A percentile compares a stretch with the other conserved stretches of the same genome.
Conservation (phyloP, 2,113 vertebrate species). For the Notarius quadriscutis region DNA sequence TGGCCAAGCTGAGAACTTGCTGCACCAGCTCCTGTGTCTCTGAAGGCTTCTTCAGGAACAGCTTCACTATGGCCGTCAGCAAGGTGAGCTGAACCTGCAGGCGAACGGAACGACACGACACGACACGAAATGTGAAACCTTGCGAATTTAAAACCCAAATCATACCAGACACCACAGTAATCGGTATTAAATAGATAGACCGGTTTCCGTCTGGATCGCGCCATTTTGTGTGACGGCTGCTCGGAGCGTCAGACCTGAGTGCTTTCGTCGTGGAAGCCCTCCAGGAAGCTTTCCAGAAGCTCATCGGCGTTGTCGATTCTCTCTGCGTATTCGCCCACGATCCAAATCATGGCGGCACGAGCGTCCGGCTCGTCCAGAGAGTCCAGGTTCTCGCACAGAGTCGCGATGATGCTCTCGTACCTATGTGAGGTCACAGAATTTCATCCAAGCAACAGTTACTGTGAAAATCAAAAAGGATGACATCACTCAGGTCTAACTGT, state of each 20-base stretch:
- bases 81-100: slow-evolving; percentile 92
- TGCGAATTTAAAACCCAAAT: too few relatives aligned
- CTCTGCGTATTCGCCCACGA: slow-evolving; percentile 97
- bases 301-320: slow-evolving; percentile 98
- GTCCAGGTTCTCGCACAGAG: slow-evolving; percentile 95
- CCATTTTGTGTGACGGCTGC: background rate
- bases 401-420: slow-evolving; percentile 98
- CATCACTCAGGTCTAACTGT: background rate
- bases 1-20: slow-evolving; percentile 94
- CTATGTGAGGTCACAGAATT: slow-evolving; percentile 61
- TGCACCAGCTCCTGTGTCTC: slow-evolving; percentile 97
- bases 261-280: slow-evolving; percentile 98
- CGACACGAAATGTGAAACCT: too few relatives aligned
- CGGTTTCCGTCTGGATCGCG: background rate
- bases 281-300: slow-evolving; percentile 93
- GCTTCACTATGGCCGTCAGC: slow-evolving; percentile 93
- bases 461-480: background rate
- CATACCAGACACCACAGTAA: too few relatives aligned
- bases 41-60: slow-evolving; percentile 95
- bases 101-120: background rate
- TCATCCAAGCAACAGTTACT: background rate
- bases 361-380: slow-evolving; percentile 96
- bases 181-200: background rate
- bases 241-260: slow-evolving; percentile 81
- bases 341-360: slow-evolving; percentile 99